Base-by-base conservation (phyloP, 2,797 vertebrate genomes). In the Denticeps clupeoides region DNA sequence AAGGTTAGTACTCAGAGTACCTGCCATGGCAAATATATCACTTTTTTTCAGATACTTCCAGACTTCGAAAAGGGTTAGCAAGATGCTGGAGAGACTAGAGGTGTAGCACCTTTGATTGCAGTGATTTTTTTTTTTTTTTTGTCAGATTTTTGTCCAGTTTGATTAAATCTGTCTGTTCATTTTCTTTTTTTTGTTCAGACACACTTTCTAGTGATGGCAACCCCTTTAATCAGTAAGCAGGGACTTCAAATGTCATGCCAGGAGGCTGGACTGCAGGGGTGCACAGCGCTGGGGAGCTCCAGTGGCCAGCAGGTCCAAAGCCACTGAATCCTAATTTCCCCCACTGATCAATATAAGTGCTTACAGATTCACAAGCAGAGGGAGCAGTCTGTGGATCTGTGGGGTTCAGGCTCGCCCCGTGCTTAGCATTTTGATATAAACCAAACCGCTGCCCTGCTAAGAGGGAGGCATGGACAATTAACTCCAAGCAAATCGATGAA, bases 301-400 rank as follows among this genome's bases (percentile, higher is more conserved):
- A 25, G 43, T 44, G 43, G 19, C 42, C 41, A 27, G 24, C 24
- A 54, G 33, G n/a, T n/a, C n/a, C n/a, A n/a, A n/a, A n/a, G n/a
- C 8, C 38, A 15, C 37, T 46, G 41, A 60, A 58, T 55, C 27
- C 37, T 23, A 24, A 45, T 48, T 43, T 64, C 25, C 21, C 11
- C 32, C 15, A 21, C 2, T 33, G 32, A 55, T 57, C 47, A 27
- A 51, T 55, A 45, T 41, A 37, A 51, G 21, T 22, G 26, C 28
- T 51, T 41, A 32, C 19, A 45, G 33, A 41, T 48, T 27, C 41
- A 41, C n/a, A 13, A 18, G n/a, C 11, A 10, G 33, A n/a, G 54
- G 13, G 12, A 3, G 33, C 22, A 16, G 23, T 6, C 35, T 21
- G 35, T n/a, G 16, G 28, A 16, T 55, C 25, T 26, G 29, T 11